Evolutionary conservation across 2,888 invertebrate species (phyloP).

Genomic region (Tinea pellionella): DNA sequence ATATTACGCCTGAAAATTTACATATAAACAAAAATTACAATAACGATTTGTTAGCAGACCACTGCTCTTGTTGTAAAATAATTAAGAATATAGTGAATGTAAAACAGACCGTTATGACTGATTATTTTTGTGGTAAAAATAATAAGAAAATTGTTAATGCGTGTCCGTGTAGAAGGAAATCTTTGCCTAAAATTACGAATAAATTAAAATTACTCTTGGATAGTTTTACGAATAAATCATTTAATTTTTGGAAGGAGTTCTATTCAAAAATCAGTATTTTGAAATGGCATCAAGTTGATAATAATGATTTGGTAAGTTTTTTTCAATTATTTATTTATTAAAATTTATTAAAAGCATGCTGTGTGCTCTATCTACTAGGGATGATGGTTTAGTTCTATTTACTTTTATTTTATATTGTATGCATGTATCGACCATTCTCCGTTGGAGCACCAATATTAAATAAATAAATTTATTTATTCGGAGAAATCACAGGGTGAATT

Average conservation of each 20-base stretch:
- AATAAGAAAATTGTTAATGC: constrained; percentile 16
- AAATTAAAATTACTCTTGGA: constrained; percentile 37
- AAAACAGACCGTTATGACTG: constrained; percentile 38
- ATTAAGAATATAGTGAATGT: constrained; percentile 34
- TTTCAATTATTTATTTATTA: no score
- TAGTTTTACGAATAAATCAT: constrained; percentile 28
- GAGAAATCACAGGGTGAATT: no score
- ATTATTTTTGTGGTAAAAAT: constrained; percentile 35
- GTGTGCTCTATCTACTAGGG: no score
- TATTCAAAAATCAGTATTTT: constrained; percentile 12
- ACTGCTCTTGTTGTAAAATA: constrained; percentile 44
- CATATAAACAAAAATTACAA: no score
- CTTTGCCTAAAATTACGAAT: constrained; percentile 36
- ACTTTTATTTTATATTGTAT: no score
- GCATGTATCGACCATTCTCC: no score
- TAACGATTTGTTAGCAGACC: constrained; percentile 18
- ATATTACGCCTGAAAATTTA: no score
- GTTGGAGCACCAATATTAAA: no score
- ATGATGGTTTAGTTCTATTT: no score
- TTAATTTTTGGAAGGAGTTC: constrained; percentile 25
- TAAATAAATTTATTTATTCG: no score
- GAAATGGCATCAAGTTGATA: not conserved
- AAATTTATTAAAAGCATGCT: no score
- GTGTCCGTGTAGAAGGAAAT: constrained; percentile 37
- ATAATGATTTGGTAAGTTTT: constrained; percentile 17